Conservation (phyloP, 2,797 vertebrate species). For the Thamnophis elegans region DNA sequence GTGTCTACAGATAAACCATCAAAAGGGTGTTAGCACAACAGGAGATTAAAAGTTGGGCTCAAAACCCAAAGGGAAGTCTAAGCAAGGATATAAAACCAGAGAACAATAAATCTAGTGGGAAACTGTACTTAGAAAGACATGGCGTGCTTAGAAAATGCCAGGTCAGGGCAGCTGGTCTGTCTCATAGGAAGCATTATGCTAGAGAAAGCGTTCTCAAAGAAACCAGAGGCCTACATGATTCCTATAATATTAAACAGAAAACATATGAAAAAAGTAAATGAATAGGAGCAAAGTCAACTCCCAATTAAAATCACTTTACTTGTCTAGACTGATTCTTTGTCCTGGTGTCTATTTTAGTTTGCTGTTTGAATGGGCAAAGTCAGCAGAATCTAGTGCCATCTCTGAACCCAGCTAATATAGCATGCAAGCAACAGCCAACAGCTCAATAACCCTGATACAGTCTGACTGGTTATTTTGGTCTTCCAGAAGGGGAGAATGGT, state of each 20-base stretch:
- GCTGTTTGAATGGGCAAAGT: not conserved
- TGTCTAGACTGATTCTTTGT: not conserved
- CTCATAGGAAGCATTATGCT: not conserved
- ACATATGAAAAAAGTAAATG: not conserved
- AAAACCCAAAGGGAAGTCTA: not conserved
- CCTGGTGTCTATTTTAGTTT: not conserved
- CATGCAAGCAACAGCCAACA: not conserved
- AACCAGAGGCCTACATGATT: not conserved
- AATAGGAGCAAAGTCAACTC: not conserved
- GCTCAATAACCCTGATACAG: not conserved
- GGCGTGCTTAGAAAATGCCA: not conserved
- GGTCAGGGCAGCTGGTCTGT: not conserved
- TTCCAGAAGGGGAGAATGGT: not conserved
- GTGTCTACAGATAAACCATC: not conserved
- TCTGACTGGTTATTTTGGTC: not conserved
- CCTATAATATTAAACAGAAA: not conserved
- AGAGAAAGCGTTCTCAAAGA: not conserved
- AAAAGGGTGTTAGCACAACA: not conserved
- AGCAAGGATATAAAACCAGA: not conserved
- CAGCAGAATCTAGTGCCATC: not conserved
- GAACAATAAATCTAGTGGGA: not conserved
- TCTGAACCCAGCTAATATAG: not conserved
- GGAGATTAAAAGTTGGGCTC: not conserved
- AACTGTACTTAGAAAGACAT: not conserved
- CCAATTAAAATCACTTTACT: not conserved